A percentile compares a stretch with the other conserved stretches of the same genome.
phyloP scores from a whole-genome alignment of 2,797 vertebrate genomes.

The Pelobates cultripes region DNA sequence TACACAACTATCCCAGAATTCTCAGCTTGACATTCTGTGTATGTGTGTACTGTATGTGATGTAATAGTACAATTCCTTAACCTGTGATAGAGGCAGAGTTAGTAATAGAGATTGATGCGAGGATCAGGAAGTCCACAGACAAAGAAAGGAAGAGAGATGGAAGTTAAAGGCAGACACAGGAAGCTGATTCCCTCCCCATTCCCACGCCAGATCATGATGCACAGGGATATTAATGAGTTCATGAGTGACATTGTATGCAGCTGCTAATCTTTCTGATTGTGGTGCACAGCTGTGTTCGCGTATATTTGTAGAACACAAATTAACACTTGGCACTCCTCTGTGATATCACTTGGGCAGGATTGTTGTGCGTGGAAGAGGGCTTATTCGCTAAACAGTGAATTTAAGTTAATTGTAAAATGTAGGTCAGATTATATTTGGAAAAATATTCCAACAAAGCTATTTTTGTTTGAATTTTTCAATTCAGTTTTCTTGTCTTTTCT shows the following conservation, averaged over 20 bases:
- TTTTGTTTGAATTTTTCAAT: no score
- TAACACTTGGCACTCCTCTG: neutral
- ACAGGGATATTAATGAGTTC: neutral
- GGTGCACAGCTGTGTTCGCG: neutral
- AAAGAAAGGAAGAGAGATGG: conserved; percentile 47
- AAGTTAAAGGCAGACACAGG: conserved; percentile 38
- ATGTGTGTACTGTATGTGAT: no score
- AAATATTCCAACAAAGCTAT: no score
- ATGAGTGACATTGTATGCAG: neutral
- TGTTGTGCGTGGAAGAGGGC: no score
- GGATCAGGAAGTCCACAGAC: conserved; percentile 35
- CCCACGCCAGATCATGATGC: conserved; percentile 28
- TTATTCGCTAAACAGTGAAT: no score
- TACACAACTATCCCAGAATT: no score
- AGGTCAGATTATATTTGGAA: no score
- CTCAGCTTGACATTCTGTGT: no score
- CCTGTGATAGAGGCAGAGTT: neutral
- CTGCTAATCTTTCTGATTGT: neutral
- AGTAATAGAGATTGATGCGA: conserved; percentile 10
- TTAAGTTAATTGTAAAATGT: no score
- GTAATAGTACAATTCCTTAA: neutral
- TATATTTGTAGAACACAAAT: neutral
- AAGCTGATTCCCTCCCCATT: conserved; percentile 27
- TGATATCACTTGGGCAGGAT: neutral
- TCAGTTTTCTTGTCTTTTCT: no score